A percentile compares a stretch with the other conserved stretches of the same genome.
Conservation (phyloP, 2,113 vertebrate genomes). For the Osmerus mordax region DNA sequence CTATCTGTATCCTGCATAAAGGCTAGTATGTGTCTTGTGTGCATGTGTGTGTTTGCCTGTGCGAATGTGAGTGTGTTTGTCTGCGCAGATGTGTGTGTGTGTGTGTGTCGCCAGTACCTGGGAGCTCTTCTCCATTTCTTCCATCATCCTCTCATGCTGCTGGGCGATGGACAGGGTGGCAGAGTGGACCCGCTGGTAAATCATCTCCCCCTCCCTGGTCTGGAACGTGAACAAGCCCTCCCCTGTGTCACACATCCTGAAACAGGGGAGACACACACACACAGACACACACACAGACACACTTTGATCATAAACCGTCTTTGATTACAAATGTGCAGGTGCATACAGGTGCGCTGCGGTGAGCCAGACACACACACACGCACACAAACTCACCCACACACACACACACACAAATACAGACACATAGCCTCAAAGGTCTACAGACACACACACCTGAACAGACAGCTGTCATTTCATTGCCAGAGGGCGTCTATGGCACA, state of each 20-base stretch:
- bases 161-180: slow-evolving; percentile 97
- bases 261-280: slow-evolving; percentile 29
- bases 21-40: not conserved
- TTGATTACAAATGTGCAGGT: slow-evolving; percentile 49
- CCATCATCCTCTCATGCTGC: slow-evolving; percentile 95
- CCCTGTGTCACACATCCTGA: slow-evolving; percentile 99
- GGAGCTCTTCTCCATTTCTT: slow-evolving; percentile 97
- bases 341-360: slow-evolving; percentile 9
- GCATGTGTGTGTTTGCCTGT: not conserved
- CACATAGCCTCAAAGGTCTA: slow-evolving; percentile 25
- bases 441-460: slow-evolving; percentile 28
- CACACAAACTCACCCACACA: slow-evolving; percentile 17
- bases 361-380: slow-evolving; percentile 3
- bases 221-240: slow-evolving; percentile 99
- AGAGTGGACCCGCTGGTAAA: slow-evolving; percentile 98
- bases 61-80: too few species aligned
- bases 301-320: slow-evolving; percentile 53
- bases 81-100: slow-evolving; percentile 23
- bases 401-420: not conserved
- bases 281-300: slow-evolving; percentile 32
- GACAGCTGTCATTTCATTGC: slow-evolving; percentile 43
- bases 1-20: too few species aligned
- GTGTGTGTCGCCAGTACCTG: slow-evolving; percentile 73
- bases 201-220: slow-evolving; percentile 97
- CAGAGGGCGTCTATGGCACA: slow-evolving; percentile 48